Base-by-base conservation (phyloP, 1,140 invertebrate species). In the Caerostris darwini region DNA sequence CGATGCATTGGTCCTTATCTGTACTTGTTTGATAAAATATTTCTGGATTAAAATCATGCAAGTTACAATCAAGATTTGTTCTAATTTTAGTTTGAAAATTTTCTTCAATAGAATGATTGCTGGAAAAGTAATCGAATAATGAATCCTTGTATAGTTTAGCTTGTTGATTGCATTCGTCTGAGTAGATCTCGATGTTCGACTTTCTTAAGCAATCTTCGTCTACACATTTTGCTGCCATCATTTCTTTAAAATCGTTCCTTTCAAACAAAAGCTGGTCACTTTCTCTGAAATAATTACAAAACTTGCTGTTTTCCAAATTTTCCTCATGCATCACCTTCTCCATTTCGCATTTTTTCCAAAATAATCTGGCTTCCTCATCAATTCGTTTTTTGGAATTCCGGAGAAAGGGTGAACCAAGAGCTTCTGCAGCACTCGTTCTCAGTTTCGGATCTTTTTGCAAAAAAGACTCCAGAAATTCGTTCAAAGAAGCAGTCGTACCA, bases 321-420 rank as follows among this genome's bases (percentile, higher is more conserved):
- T 50, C 10, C 34, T 53, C 50, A 1, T 19, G 34, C 69, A 77
- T 77, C 34, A 53, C 1, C 34, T 77, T 34, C 50, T 34, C 50
- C 8, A 34, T 10, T 34, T 77, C 69, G 7, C 69, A 77, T 77
- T 53, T n/a, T 57, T 90, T 77, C 89, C 89, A 90, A 50, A 90
- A 90, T 2, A 59, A 34, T 50, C 89, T 17, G 0, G 89, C 89
- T 19, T 57, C 10, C 5, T 77, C 53, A 61, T 90, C 89, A 17
- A 90, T 17, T 56, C 89, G 14, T 61, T 59, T n/a, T 2, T 8
- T 10, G 0, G 69, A 34, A 17, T 58, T 34, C 5, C 17, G n/a
- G 4, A 90, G 34, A 61, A 81, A 90, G 12, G 5, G 5, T 7
- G 89, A 81, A 8, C 7, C 6, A 4, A 67, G 6, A 2, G 89